A percentile compares a stretch with the other conserved stretches of the same genome.
phyloP scores from a whole-genome alignment of 2,888 invertebrate genomes.

The Tridacna gigas region DNA sequence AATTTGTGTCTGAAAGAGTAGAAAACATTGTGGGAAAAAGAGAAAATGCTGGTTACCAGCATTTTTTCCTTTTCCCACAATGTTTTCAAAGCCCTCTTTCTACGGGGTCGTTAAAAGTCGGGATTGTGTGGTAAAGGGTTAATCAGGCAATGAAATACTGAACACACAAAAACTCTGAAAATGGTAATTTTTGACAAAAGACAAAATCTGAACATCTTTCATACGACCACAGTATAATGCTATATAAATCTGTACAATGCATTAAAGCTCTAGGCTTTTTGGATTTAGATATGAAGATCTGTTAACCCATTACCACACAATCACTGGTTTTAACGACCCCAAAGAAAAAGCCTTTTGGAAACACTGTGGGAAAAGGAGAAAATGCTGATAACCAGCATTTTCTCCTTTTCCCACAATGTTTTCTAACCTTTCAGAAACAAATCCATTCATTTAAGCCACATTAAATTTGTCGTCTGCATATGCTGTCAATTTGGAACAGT shows the following conservation, averaged over 20 bases:
- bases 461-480: too few relatives aligned
- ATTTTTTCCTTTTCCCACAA: neutral
- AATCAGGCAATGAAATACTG: neutral
- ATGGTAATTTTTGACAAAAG: too few relatives aligned
- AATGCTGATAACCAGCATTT: neutral
- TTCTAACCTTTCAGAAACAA: neutral
- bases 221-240: too few relatives aligned
- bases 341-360: neutral
- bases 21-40: neutral
- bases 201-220: too few relatives aligned
- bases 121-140: too few relatives aligned
- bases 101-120: too few relatives aligned
- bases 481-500: too few relatives aligned
- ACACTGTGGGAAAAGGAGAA: slow-evolving; percentile 2
- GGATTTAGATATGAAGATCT: neutral
- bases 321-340: neutral
- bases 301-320: neutral
- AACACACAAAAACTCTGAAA: neutral
- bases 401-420: neutral
- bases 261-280: too few relatives aligned
- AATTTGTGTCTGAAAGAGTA: too few relatives aligned
- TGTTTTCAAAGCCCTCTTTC: too few relatives aligned
- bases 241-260: too few relatives aligned
- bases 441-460: too few relatives aligned
- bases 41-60: neutral